phyloP scores from a whole-genome alignment of 2,888 invertebrate species.

The Glyphotaelius pellucidus region DNA sequence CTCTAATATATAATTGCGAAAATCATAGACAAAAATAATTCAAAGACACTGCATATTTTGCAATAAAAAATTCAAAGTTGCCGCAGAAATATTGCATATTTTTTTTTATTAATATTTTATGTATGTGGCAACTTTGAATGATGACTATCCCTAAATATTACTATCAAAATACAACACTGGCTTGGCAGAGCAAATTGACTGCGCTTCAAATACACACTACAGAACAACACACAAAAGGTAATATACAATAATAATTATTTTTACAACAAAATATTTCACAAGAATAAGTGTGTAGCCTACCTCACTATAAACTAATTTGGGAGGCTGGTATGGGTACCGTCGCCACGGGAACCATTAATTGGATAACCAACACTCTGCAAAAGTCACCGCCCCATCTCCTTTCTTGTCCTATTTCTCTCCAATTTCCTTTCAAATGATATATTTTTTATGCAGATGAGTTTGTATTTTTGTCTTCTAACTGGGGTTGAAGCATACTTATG shows the following conservation, averaged over 20 bases:
- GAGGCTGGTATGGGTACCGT: no score
- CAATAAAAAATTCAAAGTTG: not conserved
- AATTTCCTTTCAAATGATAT: no score
- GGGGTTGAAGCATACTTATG: no score
- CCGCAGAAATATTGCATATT: not conserved
- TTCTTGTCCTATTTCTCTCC: no score
- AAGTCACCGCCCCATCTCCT: no score
- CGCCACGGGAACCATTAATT: no score
- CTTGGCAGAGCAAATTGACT: not conserved
- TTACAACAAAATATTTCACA: no score
- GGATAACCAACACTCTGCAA: no score
- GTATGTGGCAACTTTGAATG: not conserved
- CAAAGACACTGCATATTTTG: not conserved
- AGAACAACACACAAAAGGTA: not conserved
- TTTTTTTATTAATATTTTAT: not conserved
- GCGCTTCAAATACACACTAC: not conserved
- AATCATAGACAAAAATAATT: not conserved
- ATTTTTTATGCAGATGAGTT: no score
- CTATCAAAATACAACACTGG: not conserved
- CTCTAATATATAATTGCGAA: not conserved
- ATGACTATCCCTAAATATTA: not conserved
- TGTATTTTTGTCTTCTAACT: no score
- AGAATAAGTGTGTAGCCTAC: no score
- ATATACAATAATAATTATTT: not conserved
- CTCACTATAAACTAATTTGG: no score